These are phyloP conservation scores for Atherix ibis DNA, from an alignment of 2,888 invertebrate genomes.

Conservation along the genomic window DNA sequence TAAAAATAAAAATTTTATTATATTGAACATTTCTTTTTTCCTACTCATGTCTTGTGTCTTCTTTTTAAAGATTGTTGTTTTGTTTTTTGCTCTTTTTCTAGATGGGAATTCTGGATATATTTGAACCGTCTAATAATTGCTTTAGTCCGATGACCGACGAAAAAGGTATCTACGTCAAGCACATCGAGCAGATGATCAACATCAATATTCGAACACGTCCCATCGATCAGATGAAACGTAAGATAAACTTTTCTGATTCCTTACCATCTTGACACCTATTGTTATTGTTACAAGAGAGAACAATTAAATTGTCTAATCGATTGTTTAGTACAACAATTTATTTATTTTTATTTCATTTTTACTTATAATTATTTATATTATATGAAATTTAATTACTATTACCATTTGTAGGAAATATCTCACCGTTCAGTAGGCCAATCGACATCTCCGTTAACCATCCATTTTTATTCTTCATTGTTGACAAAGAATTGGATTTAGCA, in stretches of 20 bases:
- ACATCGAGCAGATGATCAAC: slow-evolving; percentile 71
- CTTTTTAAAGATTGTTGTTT: too few species aligned
- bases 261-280: too few species aligned
- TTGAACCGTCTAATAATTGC: slow-evolving; percentile 65
- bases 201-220: slow-evolving; percentile 64
- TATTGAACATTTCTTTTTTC: too few species aligned
- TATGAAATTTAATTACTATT: too few species aligned
- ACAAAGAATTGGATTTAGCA: slow-evolving; percentile 60
- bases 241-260: too few species aligned
- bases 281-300: too few species aligned
- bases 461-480: slow-evolving; percentile 73
- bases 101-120: slow-evolving; percentile 63
- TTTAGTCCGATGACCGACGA: slow-evolving; percentile 65
- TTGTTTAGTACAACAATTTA: not conserved
- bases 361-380: too few species aligned
- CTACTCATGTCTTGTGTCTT: too few species aligned
- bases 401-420: slow-evolving; percentile 23
- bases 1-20: too few species aligned
- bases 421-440: slow-evolving; percentile 36
- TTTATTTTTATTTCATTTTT: not conserved
- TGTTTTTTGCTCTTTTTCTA: too few species aligned
- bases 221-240: slow-evolving; percentile 32
- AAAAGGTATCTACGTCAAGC: slow-evolving; percentile 61
- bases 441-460: slow-evolving; percentile 67
- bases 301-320: slow-evolving; percentile 2